Evolutionary conservation across 2,113 vertebrate genomes (phyloP).

Genomic region (Typhlomys cinereus): DNA sequence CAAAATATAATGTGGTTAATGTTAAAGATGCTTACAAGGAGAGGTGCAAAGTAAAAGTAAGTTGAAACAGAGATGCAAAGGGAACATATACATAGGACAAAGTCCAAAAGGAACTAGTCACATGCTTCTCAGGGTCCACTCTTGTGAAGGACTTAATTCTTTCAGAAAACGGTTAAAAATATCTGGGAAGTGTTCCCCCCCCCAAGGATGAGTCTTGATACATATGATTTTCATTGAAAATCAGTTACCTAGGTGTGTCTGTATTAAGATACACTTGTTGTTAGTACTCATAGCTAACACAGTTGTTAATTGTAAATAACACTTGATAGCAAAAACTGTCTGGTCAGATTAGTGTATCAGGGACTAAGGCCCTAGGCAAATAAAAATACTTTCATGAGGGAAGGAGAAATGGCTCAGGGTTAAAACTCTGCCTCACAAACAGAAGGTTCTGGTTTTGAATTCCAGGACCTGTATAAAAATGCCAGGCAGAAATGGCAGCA

Average conservation of each 20-base stretch:
- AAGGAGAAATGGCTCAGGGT: no score
- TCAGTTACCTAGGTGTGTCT: background rate
- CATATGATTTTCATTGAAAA: background rate
- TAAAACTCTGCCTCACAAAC: no score
- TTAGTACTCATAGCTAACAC: background rate
- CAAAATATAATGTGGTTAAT: background rate
- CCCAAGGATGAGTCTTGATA: background rate
- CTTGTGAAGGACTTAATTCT: background rate
- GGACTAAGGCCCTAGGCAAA: background rate
- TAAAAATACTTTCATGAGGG: background rate
- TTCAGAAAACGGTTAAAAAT: background rate
- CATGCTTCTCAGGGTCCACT: background rate
- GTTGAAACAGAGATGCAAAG: no score
- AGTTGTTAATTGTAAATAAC: background rate
- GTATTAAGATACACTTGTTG: background rate
- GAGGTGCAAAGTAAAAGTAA: background rate
- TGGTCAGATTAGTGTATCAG: background rate
- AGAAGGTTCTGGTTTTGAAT: no score
- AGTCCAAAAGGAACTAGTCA: background rate
- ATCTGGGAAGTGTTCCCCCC: background rate
- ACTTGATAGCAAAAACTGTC: background rate
- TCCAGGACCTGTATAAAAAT: no score
- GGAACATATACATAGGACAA: background rate
- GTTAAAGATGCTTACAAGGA: background rate
- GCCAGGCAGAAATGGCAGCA: no score